Percentiles rank a stretch among this genome's conserved stretches.
Evolutionary conservation across 2,797 vertebrate genomes (phyloP).

Genomic region (Helicolenus hilgendorfi): DNA sequence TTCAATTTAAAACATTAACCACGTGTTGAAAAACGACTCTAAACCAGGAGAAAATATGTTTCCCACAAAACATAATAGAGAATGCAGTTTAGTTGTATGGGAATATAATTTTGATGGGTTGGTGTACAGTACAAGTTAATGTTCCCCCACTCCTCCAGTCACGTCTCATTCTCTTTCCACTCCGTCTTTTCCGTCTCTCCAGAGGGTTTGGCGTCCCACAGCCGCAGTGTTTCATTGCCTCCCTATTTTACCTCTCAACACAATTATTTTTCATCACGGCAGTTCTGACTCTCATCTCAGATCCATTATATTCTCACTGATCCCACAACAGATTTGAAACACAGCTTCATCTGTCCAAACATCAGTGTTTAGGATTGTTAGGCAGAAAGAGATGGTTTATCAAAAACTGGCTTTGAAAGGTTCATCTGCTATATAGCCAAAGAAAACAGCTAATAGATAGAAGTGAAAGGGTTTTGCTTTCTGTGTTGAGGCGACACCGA

Average conservation of each 20-base stretch:
- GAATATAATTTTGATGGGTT: not conserved
- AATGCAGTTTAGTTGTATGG: not conserved
- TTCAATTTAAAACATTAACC: not conserved
- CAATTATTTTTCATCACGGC: slow-evolving; percentile 45
- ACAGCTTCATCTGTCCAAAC: not conserved
- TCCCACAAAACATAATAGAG: not conserved
- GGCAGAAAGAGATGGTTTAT: not conserved
- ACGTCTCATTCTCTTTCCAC: not conserved
- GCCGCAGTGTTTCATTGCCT: slow-evolving; percentile 35
- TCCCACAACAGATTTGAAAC: not conserved
- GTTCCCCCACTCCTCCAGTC: not conserved
- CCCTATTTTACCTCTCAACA: slow-evolving; percentile 19
- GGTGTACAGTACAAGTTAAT: not conserved
- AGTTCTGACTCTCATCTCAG: not conserved
- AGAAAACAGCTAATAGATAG: not conserved
- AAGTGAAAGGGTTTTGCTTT: not conserved
- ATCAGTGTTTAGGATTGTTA: not conserved
- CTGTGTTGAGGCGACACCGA: not conserved
- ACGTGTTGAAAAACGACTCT: not conserved
- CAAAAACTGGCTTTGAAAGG: not conserved
- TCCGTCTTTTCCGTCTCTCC: slow-evolving; percentile 19
- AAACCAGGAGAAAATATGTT: not conserved
- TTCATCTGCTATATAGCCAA: not conserved
- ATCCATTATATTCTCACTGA: slow-evolving; percentile 12
- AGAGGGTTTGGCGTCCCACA: slow-evolving; percentile 25